These are phyloP conservation scores for Typhlichthys subterraneus DNA, from an alignment of 2,797 vertebrate species.

Conservation along the genomic window DNA sequence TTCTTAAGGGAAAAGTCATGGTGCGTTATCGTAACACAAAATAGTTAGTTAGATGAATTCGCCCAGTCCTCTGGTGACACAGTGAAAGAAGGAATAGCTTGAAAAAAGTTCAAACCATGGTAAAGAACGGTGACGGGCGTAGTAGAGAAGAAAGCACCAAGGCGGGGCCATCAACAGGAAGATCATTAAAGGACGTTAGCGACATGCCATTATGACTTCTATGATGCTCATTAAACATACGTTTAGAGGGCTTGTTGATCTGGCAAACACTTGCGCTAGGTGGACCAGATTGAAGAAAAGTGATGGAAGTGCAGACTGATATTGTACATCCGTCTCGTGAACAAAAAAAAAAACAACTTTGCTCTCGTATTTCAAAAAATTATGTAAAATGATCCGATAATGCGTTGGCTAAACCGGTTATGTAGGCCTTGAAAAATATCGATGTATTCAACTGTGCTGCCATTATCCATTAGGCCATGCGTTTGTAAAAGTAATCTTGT, in stretches of 20 bases:
- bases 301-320: conserved; percentile 65
- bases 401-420: conserved; percentile 82
- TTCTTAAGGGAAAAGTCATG: conserved; percentile 94
- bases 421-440: conserved; percentile 64
- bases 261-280: conserved; percentile 76
- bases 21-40: conserved; percentile 59
- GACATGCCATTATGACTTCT: conserved; percentile 96
- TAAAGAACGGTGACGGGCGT: conserved; percentile 91
- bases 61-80: conserved; percentile 36
- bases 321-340: conserved; percentile 80
- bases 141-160: conserved; percentile 83
- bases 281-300: conserved; percentile 69
- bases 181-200: conserved; percentile 99
- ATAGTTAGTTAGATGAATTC: conserved; percentile 15
- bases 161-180: conserved; percentile 90
- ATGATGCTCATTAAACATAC: conserved; percentile 98
- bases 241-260: conserved; percentile 87
- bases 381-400: conserved; percentile 90
- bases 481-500: conserved; percentile 35
- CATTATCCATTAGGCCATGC: conserved; percentile 56
- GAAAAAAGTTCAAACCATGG: conserved; percentile 92
- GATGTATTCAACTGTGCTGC: conserved; percentile 58
- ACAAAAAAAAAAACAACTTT: conserved; percentile 79
- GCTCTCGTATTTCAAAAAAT: conserved; percentile 87
- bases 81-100: conserved; percentile 66